phyloP scores from a whole-genome alignment of 1,140 invertebrate genomes.

The Mycetomoellerius zeteki region DNA sequence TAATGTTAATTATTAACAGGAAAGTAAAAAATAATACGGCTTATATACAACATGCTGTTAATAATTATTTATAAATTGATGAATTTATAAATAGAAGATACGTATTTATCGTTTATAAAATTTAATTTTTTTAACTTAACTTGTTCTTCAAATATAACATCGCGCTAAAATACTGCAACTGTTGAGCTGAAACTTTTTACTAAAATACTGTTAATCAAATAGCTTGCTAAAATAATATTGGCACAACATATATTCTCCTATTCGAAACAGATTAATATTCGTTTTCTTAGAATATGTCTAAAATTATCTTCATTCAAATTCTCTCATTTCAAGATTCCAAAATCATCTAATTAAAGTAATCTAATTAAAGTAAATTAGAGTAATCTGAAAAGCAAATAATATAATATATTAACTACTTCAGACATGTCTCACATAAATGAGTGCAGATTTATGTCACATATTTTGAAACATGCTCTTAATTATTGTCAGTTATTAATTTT shows the following conservation, averaged over 20 bases:
- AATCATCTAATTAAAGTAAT: background rate
- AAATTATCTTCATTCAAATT: slow-evolving; percentile 41
- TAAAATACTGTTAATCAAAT: slow-evolving; percentile 28
- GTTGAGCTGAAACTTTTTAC: background rate
- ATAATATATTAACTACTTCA: background rate
- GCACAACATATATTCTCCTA: background rate
- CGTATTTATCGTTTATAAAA: background rate
- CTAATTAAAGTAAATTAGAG: background rate
- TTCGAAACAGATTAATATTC: slow-evolving; percentile 22
- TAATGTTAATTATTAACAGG: slow-evolving; percentile 21
- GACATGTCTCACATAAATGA: background rate
- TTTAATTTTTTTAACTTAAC: background rate
- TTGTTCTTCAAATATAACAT: background rate
- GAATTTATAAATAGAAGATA: background rate
- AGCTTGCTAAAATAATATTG: slow-evolving; percentile 54
- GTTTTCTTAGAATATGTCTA: slow-evolving; percentile 21
- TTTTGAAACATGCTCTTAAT: background rate
- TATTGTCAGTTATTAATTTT: background rate
- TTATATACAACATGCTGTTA: background rate
- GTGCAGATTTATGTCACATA: background rate
- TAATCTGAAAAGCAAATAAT: background rate
- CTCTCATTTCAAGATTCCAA: background rate
- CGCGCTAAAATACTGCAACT: background rate
- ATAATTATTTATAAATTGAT: slow-evolving; percentile 18
- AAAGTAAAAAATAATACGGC: background rate